Evolutionary conservation across 2,888 invertebrate species (phyloP).

Genomic region (Campaea margaritaria): DNA sequence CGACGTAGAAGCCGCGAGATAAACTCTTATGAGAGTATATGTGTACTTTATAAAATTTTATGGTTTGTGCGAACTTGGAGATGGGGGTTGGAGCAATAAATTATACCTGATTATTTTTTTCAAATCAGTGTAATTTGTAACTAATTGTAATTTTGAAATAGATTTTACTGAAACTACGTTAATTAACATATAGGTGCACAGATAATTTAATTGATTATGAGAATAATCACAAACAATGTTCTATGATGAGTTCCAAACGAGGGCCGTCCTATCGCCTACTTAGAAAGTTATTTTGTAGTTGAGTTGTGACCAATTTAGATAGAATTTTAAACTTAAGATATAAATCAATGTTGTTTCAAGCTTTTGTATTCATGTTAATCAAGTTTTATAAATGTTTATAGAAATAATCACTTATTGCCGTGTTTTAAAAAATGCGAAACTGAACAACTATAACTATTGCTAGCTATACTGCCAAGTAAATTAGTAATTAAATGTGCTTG

Average conservation of each 20-base stretch:
- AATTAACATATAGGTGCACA: too few species aligned
- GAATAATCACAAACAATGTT: neutral
- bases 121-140: too few species aligned
- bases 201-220: too few species aligned
- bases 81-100: too few species aligned
- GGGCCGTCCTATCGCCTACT: slow-evolving; percentile 12
- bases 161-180: too few species aligned
- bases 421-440: neutral
- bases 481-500: slow-evolving; percentile 5
- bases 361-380: slow-evolving; percentile 10
- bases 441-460: neutral
- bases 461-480: slow-evolving; percentile 2
- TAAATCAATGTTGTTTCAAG: slow-evolving; percentile 10
- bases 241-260: neutral
- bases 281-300: neutral
- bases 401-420: neutral
- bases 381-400: slow-evolving; percentile 2
- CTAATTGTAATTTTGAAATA: too few species aligned
- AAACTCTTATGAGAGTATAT: neutral
- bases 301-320: slow-evolving; percentile 11
- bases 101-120: too few species aligned
- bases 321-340: neutral
- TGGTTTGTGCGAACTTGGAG: too few species aligned
- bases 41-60: too few species aligned
- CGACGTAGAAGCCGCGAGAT: slow-evolving; percentile 12